phyloP scores from a whole-genome alignment of 2,888 invertebrate genomes.

The Patella ulyssiponensis region DNA sequence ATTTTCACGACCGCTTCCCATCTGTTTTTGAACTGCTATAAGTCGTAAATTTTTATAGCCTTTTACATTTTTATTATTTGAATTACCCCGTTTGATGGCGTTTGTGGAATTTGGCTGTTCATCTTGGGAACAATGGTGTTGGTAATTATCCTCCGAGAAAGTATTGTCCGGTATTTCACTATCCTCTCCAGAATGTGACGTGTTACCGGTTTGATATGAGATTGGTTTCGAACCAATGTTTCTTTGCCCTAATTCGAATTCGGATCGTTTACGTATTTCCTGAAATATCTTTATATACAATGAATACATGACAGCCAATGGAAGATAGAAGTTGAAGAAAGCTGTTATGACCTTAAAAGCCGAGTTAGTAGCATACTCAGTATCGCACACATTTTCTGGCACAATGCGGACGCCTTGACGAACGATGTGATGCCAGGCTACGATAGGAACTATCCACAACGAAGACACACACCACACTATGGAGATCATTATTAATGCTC shows the following conservation, averaged over 20 bases:
- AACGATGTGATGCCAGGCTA: conserved; percentile 73
- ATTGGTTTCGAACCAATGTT: conserved; percentile 43
- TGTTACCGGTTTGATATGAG: conserved; percentile 31
- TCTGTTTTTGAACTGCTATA: conserved; percentile 30
- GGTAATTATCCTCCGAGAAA: conserved; percentile 32
- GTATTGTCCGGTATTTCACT: conserved; percentile 40
- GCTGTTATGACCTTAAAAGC: conserved; percentile 74
- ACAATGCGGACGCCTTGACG: conserved; percentile 63
- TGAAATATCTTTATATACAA: conserved; percentile 74
- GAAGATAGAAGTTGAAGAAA: conserved; percentile 75
- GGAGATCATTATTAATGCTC: conserved; percentile 74
- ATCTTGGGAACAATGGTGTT: conserved; percentile 22
- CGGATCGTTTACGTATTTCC: conserved; percentile 73
- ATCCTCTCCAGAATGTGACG: conserved; percentile 35
- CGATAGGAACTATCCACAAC: conserved; percentile 74
- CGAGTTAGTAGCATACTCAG: conserved; percentile 74
- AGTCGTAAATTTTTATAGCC: conserved; percentile 33
- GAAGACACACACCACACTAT: conserved; percentile 74
- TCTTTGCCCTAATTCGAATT: conserved; percentile 68
- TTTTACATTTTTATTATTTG: not conserved
- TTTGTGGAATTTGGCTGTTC: conserved; percentile 6
- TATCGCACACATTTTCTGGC: conserved; percentile 72
- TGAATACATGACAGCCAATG: conserved; percentile 74
- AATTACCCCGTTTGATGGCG: not conserved
- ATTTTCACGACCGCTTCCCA: conserved; percentile 17